Base-by-base conservation (phyloP, 2,113 vertebrate genomes). In the Tragelaphus buxtoni region DNA sequence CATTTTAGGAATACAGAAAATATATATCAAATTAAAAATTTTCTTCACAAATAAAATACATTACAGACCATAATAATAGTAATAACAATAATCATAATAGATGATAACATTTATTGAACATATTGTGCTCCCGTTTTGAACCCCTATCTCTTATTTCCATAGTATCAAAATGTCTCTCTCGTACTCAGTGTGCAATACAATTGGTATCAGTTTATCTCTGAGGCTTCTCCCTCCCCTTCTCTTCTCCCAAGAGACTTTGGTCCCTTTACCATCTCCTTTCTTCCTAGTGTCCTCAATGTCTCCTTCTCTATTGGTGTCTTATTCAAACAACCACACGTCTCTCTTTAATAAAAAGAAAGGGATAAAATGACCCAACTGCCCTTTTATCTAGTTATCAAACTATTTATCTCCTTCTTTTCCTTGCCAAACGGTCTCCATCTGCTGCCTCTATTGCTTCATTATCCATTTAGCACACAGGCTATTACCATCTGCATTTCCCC, bases 381-480 rank as follows among this genome's bases (percentile, higher is more conserved):
- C 20, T 24, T 42, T 95, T 63, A 65, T 81, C 60, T 94, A 92
- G 49, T 90, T 96, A 84, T 92, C 53, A 90, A 65, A 94, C 61
- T 84, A 53, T 93, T 96, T 94, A 72, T 86, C 39, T 95, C 45
- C 28, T 95, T 94, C n/a, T 45, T 94, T 96, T 96, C 55, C 72
- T 94, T 93, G 94, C 45, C 56, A 93, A 93, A 82, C 86, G 93
- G 51, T 95, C 74, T 96, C n/a, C 53, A 89, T 95, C 39, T 95
- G 65, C 60, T 91, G 69, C 20, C 42, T 88, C 51, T 86, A 49
- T 76, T 93, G n/a, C 28, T 96, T 96, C 49, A 76, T 90, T 91
- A 88, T 87, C 55, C 76, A 79, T 55, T 91, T 95, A 95, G 55
- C 51, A 91, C 65, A 77, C 74, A 96, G 32, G 81, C 53, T 94